Evolutionary conservation across 2,113 vertebrate genomes (phyloP).

Genomic region (Egretta garzetta): DNA sequence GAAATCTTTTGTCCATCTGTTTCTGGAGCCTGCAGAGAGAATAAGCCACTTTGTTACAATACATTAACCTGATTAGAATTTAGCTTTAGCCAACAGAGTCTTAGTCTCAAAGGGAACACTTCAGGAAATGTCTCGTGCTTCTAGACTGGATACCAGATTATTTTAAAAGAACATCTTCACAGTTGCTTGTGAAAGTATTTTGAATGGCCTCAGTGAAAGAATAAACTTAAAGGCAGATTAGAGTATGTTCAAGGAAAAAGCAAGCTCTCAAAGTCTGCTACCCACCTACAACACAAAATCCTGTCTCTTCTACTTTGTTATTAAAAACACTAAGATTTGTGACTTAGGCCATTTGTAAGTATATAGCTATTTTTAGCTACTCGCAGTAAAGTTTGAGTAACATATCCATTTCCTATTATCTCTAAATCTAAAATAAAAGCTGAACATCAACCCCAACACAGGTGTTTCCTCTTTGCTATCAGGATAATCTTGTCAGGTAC

Average conservation of each 20-base stretch:
- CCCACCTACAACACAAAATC: neutral
- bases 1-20: slow-evolving; percentile 92
- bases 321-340: neutral
- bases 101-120: neutral
- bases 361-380: neutral
- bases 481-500: neutral
- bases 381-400: neutral
- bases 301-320: neutral
- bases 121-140: neutral
- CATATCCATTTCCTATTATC: neutral
- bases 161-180: neutral
- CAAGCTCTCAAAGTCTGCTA: neutral
- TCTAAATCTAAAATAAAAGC: neutral
- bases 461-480: neutral
- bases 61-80: neutral
- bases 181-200: neutral
- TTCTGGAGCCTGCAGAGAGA: slow-evolving; percentile 85
- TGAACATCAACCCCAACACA: neutral
- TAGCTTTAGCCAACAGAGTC: neutral
- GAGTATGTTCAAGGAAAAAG: neutral
- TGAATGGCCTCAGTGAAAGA: neutral
- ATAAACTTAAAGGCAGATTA: neutral
- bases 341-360: neutral
- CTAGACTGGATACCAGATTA: neutral
- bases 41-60: neutral